A percentile compares a stretch with the other conserved stretches of the same genome.
phyloP scores from a whole-genome alignment of 2,888 invertebrate species.

The Melinopterus prodromus region DNA sequence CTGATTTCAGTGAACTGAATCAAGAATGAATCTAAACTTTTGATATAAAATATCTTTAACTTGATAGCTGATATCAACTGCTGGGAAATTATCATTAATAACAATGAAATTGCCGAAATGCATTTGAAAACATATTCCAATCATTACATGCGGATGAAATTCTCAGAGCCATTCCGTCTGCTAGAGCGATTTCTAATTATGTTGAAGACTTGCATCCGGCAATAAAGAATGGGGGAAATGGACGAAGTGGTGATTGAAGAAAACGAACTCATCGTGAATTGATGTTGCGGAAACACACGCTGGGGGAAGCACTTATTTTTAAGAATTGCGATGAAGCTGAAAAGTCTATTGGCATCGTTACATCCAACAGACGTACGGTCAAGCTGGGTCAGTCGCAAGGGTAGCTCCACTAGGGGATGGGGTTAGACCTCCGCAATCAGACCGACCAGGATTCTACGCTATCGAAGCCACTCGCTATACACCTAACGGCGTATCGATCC shows the following conservation, averaged over 20 bases:
- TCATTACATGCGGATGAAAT: no score
- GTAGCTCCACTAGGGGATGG: constrained; percentile 31
- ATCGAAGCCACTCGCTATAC: constrained; percentile 36
- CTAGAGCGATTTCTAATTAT: not conserved
- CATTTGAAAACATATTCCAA: no score
- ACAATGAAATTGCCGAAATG: no score
- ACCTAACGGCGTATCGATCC: constrained; percentile 42
- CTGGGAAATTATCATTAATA: no score
- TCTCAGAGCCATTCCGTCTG: no score
- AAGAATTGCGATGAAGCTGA: constrained; percentile 37
- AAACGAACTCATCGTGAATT: not conserved
- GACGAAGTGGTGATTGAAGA: not conserved
- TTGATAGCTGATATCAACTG: no score
- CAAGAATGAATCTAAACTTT: no score
- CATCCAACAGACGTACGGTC: constrained; percentile 39
- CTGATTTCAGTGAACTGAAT: no score
- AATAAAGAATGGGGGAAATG: not conserved
- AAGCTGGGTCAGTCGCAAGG: constrained; percentile 36
- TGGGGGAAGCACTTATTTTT: constrained; percentile 34
- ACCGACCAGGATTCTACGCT: constrained; percentile 39
- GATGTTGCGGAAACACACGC: not conserved
- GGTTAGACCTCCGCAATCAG: constrained; percentile 39
- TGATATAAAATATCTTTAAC: no score
- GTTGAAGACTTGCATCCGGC: not conserved
- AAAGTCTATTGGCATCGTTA: constrained; percentile 41